Conservation (phyloP, 2,888 invertebrate genomes). For the Nemoura dubitans region DNA sequence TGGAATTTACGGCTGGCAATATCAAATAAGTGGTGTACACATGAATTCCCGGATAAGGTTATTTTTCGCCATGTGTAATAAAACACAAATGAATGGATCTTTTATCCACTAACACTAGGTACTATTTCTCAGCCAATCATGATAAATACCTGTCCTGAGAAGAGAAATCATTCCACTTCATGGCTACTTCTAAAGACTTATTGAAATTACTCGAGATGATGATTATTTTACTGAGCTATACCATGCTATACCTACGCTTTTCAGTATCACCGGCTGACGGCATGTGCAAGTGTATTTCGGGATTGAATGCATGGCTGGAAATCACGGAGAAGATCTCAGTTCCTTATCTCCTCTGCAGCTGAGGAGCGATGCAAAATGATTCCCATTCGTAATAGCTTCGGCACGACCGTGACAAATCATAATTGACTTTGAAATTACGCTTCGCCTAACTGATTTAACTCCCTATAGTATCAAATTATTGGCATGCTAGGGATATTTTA, state of each 20-base stretch:
- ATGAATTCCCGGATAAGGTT: not conserved
- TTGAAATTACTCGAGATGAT: not conserved
- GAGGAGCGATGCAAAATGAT: slow-evolving; percentile 16
- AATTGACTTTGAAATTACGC: slow-evolving; percentile 41
- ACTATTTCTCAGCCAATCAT: not conserved
- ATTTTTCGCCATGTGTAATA: not conserved
- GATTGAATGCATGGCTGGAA: not conserved
- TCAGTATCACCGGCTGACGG: not conserved
- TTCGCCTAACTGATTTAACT: not conserved
- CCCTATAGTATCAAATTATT: not conserved
- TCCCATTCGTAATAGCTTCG: slow-evolving; percentile 26
- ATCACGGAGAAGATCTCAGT: not conserved
- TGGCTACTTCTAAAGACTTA: not conserved
- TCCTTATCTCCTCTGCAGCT: not conserved
- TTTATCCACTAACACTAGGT: not conserved
- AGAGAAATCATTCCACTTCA: not conserved
- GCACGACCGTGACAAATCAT: slow-evolving; percentile 33
- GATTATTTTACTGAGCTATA: not conserved
- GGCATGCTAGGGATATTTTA: not conserved
- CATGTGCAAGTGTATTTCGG: not conserved
- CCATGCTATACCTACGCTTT: too few relatives aligned
- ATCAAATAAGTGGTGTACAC: slow-evolving; percentile 12
- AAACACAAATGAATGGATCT: not conserved
- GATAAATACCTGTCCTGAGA: not conserved
- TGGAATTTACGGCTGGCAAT: not conserved